phyloP scores from a whole-genome alignment of 2,888 invertebrate species.

The Cheilosia pagana region DNA sequence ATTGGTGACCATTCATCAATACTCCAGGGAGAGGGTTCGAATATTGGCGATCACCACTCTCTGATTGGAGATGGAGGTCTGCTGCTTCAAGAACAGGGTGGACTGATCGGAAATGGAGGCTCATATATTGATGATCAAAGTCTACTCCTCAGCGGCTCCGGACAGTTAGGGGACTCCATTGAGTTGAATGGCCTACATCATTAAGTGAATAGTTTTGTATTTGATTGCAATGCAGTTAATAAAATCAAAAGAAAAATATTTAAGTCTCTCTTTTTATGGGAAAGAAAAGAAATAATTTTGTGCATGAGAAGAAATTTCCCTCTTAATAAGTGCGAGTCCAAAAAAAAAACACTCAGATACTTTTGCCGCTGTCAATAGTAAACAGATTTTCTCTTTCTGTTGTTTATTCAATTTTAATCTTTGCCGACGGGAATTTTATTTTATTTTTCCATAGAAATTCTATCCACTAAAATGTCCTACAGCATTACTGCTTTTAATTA shows the following conservation, averaged over 20 bases:
- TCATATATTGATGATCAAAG: constrained; percentile 6
- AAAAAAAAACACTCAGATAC: too few relatives aligned
- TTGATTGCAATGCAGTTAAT: constrained; percentile 2
- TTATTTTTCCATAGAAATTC: too few relatives aligned
- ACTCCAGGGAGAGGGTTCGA: not conserved
- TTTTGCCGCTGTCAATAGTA: too few relatives aligned
- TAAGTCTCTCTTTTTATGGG: too few relatives aligned
- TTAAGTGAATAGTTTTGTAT: not conserved
- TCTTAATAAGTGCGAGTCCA: too few relatives aligned
- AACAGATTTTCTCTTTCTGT: too few relatives aligned
- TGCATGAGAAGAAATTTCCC: too few relatives aligned
- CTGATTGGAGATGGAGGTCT: constrained; percentile 10
- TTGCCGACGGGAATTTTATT: too few relatives aligned
- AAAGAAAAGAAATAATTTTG: too few relatives aligned
- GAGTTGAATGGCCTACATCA: constrained; percentile 6
- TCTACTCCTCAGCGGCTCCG: not conserved
- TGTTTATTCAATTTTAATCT: too few relatives aligned
- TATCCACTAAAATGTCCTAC: too few relatives aligned
- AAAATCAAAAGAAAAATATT: not conserved
- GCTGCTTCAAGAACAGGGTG: constrained; percentile 2
- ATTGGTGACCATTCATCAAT: constrained; percentile 15
- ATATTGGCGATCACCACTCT: constrained; percentile 17
- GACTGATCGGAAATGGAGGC: constrained; percentile 10
- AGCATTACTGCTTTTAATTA: too few relatives aligned
- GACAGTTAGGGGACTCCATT: not conserved